Base-by-base conservation (phyloP, 2,888 invertebrate species). In the Aporophyla nigra region DNA sequence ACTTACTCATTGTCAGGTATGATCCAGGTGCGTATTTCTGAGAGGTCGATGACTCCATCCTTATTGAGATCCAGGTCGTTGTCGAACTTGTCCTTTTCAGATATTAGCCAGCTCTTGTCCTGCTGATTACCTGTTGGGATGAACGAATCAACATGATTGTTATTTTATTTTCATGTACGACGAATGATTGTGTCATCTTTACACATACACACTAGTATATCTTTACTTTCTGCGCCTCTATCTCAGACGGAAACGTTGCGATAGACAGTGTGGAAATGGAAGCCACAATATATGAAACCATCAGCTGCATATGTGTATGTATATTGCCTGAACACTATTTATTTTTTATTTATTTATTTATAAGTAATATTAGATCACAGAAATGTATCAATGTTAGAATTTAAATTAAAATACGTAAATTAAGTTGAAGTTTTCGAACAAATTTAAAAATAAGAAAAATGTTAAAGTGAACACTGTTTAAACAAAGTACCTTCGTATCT, bases 21-120 rank as follows among this genome's bases (percentile, higher is more conserved):
- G 83, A 99, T 97, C 99, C 99, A 99, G 2, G 97, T 97, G 59
- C 98, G 96, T 73, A 99, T 98, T 97, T 99, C 99, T 74, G 97
- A 97, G 0, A 97, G 97, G 89, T 98, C 97, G 65, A 99, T 97
- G 83, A 97, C 95, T 0, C 99, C 99, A 96, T 99, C 99, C 27
- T 97, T 95, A 95, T 99, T 98, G 71, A 97, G 96, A 94, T 99
- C 99, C 91, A 98, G 98, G 73, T 99, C 99, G 84, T 98, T 97
- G 92, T 98, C 98, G 95, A 99, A 99, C 93, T 98, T 98, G 73
- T 98, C 98, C 93, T 92, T 91, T 90, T 96, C 96, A 0, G 94
- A 82, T 54, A 95, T 46, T 86, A 95, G 58, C 95, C 96, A 96
- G 88, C 98, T 98, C 90, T 98, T 98, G 92, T 98, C 98, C 82